Evolutionary conservation across 2,113 vertebrate species (phyloP).

Genomic region (Pipa parva): DNA sequence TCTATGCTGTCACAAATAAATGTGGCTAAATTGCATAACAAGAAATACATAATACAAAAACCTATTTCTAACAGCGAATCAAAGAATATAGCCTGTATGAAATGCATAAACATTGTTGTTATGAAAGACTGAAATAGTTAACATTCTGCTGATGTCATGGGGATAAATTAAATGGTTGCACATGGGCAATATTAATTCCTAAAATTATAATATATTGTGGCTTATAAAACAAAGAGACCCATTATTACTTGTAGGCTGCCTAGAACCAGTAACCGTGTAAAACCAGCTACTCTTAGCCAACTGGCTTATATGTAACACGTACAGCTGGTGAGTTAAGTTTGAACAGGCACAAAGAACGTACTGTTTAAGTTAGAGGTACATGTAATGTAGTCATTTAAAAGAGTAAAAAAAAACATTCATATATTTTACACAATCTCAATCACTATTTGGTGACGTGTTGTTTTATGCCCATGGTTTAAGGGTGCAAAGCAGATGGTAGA

Average conservation of each 20-base stretch:
- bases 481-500: slow-evolving; percentile 13
- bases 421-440: slow-evolving; percentile 31
- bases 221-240: slow-evolving; percentile 36
- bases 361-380: slow-evolving; percentile 29
- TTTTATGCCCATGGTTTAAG: slow-evolving; percentile 23
- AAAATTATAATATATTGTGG: slow-evolving; percentile 37
- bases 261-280: slow-evolving; percentile 34
- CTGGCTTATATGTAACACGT: slow-evolving; percentile 33
- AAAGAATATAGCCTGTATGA: too few relatives aligned
- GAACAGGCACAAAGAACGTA: slow-evolving; percentile 29
- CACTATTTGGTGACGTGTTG: slow-evolving; percentile 8
- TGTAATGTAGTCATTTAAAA: slow-evolving; percentile 34
- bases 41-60: too few relatives aligned
- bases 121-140: slow-evolving; percentile 2
- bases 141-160: slow-evolving; percentile 16
- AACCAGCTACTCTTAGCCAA: slow-evolving; percentile 34
- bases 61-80: too few relatives aligned
- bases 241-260: slow-evolving; percentile 24
- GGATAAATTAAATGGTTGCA: slow-evolving; percentile 34
- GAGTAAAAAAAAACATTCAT: slow-evolving; percentile 9
- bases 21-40: too few relatives aligned
- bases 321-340: slow-evolving; percentile 30
- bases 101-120: background rate
- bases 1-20: too few relatives aligned
- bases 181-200: slow-evolving; percentile 29